Percentiles rank a stretch among this genome's conserved stretches.
phyloP scores from a whole-genome alignment of 2,888 invertebrate species.

The Ferdinandea cuprea region DNA sequence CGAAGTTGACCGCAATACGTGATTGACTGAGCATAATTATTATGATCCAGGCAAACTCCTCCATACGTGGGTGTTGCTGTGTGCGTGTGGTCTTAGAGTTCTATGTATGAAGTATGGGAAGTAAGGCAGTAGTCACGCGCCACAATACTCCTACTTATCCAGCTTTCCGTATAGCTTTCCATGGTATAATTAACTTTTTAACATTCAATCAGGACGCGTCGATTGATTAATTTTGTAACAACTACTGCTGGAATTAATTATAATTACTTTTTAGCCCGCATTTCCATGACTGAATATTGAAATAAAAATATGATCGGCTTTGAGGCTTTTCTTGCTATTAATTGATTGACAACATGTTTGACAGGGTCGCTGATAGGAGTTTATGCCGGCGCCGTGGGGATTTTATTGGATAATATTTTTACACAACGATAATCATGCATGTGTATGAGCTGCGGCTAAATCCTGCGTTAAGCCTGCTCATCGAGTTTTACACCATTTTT shows the following conservation, averaged over 20 bases:
- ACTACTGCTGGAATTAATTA: constrained; percentile 51
- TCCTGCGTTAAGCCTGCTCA: neutral
- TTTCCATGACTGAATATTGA: constrained; percentile 48
- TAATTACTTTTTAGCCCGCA: constrained; percentile 8
- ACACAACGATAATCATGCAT: constrained; percentile 9
- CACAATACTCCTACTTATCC: constrained; percentile 17
- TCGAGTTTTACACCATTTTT: neutral
- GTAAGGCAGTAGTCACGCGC: constrained; percentile 36
- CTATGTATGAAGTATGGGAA: neutral
- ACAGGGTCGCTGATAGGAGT: constrained; percentile 33
- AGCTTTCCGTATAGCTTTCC: too few relatives aligned
- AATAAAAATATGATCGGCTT: neutral
- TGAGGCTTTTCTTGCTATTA: constrained; percentile 7
- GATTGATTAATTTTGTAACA: constrained; percentile 52
- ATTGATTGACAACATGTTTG: constrained; percentile 57
- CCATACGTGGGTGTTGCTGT: neutral
- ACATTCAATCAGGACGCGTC: constrained; percentile 24
- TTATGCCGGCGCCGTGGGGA: constrained; percentile 24
- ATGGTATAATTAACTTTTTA: constrained; percentile 40
- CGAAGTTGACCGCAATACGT: constrained; percentile 64
- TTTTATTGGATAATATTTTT: constrained; percentile 12
- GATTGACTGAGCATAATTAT: constrained; percentile 66
- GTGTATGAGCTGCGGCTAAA: neutral
- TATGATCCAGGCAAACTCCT: constrained; percentile 30
- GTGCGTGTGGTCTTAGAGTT: constrained; percentile 18